A percentile compares a stretch with the other conserved stretches of the same genome.
Conservation (phyloP, 2,797 vertebrate species). For the Garrulus glandarius region DNA sequence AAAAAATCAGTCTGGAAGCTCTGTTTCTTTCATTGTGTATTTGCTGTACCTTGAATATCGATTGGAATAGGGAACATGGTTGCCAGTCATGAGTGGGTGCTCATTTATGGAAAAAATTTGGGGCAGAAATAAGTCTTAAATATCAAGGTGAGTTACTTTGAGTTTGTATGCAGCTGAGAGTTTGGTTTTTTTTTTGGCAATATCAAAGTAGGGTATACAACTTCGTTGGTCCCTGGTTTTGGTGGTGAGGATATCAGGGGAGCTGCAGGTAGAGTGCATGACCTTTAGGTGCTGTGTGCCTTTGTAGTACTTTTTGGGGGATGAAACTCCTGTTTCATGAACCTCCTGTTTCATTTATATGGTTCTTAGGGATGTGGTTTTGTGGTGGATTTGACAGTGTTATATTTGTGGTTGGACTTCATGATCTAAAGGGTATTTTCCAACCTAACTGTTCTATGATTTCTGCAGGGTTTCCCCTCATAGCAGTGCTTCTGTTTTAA, state of each 20-base stretch:
- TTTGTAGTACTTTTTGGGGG: not conserved
- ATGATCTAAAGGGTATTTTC: not conserved
- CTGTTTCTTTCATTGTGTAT: not conserved
- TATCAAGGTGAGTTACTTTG: not conserved
- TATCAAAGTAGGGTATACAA: not conserved
- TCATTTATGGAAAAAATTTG: not conserved
- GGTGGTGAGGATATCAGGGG: not conserved
- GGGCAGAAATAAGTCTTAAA: not conserved
- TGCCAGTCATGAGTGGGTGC: not conserved
- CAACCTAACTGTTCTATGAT: not conserved
- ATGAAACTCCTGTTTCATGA: not conserved
- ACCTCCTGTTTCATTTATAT: not conserved
- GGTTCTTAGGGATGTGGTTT: not conserved
- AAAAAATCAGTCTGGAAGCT: not conserved
- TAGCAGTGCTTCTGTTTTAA: constrained; percentile 8
- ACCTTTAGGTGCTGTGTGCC: not conserved
- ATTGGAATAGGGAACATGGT: not conserved
- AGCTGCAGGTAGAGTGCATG: not conserved
- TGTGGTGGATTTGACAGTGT: not conserved
- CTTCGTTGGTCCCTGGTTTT: not conserved
- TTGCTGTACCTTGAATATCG: not conserved
- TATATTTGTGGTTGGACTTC: not conserved
- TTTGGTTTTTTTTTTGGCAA: not conserved
- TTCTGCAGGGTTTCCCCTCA: constrained; percentile 28
- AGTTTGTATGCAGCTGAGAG: not conserved